Base-by-base conservation (phyloP, 1,140 invertebrate species). In the Hylaeus volcanicus region DNA sequence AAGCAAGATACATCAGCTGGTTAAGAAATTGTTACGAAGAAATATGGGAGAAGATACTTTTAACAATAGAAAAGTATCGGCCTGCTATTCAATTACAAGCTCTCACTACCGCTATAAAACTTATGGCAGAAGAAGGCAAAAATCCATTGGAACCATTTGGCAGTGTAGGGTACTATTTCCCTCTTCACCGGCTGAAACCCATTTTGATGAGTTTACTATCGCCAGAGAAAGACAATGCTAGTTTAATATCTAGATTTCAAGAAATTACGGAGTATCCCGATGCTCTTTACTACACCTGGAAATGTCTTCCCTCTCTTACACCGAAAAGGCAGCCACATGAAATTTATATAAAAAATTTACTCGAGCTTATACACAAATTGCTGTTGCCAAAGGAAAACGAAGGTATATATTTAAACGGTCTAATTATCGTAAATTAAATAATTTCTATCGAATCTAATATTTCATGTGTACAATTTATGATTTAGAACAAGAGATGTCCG, bases 261-360 rank as follows among this genome's bases (percentile, higher is more conserved):
- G 95, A 96, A 89, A 95, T 95, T 88, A 88, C 95, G 12, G 90
- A 93, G 15, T 95, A 95, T 88, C 93, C 95, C 81, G 96, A 97
- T 89, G 93, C 96, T 45, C 84, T 96, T 15, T 95, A 95, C 83
- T 93, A 94, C 79, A 92, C 94, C 5, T 95, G 95, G 93, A 94
- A 94, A 87, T 88, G 95, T 39, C 89, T 96, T 83, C 93, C 93
- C 5, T 91, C 92, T n/a, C 74, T 95, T 51, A 94, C 94, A 56
- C 92, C 93, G 9, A 94, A 95, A 88, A 93, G 91, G 37, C 94
- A 95, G 63, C 95, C 95, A 51, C 94, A 94, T 68, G 94, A 95
- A 82, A 89, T 93, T 60, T 96, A 96, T 88, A 95, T 96, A 74
- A 93, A 95, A 77, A 97, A 97, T 92, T 95, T 96, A 85, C 91